Evolutionary conservation across 2,113 vertebrate species (phyloP).

Genomic region (Pithys albifrons): DNA sequence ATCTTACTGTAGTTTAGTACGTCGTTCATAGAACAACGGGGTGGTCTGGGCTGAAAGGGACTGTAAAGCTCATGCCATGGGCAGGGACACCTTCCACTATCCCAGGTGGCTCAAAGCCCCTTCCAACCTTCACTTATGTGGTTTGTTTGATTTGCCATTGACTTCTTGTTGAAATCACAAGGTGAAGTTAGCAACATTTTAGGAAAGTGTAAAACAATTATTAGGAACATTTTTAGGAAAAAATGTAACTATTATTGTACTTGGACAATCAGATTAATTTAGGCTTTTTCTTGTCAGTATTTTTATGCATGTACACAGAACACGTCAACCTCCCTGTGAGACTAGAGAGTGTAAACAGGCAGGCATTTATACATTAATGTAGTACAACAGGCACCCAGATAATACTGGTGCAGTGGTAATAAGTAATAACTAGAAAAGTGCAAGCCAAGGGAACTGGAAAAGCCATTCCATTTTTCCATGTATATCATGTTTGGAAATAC

Average conservation of each 20-base stretch:
- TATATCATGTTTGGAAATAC: not conserved
- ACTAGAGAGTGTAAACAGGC: not conserved
- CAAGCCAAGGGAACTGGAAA: not conserved
- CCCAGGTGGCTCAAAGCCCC: not conserved
- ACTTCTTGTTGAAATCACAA: not conserved
- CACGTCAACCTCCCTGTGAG: not conserved
- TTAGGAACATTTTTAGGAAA: not conserved
- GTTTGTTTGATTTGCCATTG: not conserved
- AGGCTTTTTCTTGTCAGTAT: not conserved
- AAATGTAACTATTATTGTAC: not conserved
- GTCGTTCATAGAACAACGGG: not conserved
- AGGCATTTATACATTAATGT: not conserved
- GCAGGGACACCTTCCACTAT: not conserved
- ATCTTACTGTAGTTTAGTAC: rapidly evolving
- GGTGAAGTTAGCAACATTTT: not conserved
- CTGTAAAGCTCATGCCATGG: not conserved
- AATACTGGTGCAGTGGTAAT: not conserved
- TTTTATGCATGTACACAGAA: not conserved
- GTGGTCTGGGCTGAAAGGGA: no score
- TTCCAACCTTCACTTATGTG: not conserved
- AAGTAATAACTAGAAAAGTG: not conserved
- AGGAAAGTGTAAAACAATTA: not conserved
- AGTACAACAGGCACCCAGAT: not conserved
- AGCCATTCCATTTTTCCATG: not conserved
- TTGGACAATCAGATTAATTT: not conserved